These are phyloP conservation scores for Rhabdornis inornatus DNA, from an alignment of 2,113 vertebrate genomes.

Conservation along the genomic window DNA sequence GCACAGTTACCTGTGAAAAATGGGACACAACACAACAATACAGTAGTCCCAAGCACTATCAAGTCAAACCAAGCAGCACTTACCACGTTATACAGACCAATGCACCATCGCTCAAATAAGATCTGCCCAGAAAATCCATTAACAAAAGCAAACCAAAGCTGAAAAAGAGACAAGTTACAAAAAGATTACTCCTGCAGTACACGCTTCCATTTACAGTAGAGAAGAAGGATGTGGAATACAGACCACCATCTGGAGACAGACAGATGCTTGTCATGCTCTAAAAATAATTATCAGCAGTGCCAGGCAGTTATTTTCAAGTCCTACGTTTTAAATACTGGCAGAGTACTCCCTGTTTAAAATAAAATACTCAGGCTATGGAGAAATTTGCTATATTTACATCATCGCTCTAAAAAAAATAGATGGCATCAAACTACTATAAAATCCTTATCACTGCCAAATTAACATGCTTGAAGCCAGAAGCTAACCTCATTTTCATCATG, in stretches of 20 bases:
- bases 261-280: conserved; percentile 36
- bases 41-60: not conserved
- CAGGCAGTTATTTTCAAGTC: not conserved
- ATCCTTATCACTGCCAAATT: not conserved
- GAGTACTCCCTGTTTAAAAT: not conserved
- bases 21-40: conserved; percentile 10
- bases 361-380: not conserved
- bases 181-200: conserved; percentile 60
- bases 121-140: conserved; percentile 99
- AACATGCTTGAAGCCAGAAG: not conserved
- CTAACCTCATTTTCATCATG: not conserved
- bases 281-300: not conserved
- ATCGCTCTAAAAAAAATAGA: not conserved
- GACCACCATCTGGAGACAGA: conserved; percentile 65
- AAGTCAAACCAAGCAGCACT: conserved; percentile 65
- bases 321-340: not conserved
- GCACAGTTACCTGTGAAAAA: conserved; percentile 41
- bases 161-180: conserved; percentile 71
- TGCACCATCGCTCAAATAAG: conserved; percentile 98
- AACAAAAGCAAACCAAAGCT: conserved; percentile 99
- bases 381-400: not conserved
- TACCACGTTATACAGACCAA: conserved; percentile 98
- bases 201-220: conserved; percentile 37
- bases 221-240: not conserved
- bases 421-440: not conserved